Evolutionary conservation across 2,888 invertebrate species (phyloP).

Genomic region (Sthenelais limicola): DNA sequence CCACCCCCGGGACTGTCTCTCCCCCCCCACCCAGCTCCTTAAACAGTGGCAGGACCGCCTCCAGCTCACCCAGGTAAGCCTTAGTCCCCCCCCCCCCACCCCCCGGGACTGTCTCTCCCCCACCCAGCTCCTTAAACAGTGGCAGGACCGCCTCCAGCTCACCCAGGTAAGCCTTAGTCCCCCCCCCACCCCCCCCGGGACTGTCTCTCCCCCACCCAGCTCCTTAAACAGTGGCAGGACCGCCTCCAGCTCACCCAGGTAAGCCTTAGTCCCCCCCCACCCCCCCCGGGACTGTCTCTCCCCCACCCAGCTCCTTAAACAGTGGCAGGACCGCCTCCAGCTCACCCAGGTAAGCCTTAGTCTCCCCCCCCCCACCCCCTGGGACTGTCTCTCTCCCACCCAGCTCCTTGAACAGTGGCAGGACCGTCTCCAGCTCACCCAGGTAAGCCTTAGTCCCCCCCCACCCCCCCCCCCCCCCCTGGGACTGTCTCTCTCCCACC

Average conservation of each 20-base stretch:
- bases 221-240: conserved; percentile 38
- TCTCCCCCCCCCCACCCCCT: not conserved
- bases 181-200: not conserved
- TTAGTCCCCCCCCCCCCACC: not conserved
- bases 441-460: conserved; percentile 6
- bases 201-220: conserved; percentile 17
- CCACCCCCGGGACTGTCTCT: not conserved
- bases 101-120: no score
- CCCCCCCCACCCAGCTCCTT: not conserved
- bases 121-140: not conserved
- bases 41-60: not conserved
- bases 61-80: not conserved
- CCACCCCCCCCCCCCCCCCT: not conserved
- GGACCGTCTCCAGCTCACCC: conserved; percentile 24
- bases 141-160: not conserved
- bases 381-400: not conserved
- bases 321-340: conserved; percentile 40
- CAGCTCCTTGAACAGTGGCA: conserved; percentile 34
- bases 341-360: conserved; percentile 40
- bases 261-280: not conserved
- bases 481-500: not conserved
- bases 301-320: conserved; percentile 29
- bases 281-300: not conserved
- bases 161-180: conserved; percentile 4
- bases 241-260: conserved; percentile 43